Percentiles rank a stretch among this genome's conserved stretches.
These are phyloP conservation scores for Carduelis carduelis DNA, from an alignment of 2,797 vertebrate genomes.

Conservation along the genomic window DNA sequence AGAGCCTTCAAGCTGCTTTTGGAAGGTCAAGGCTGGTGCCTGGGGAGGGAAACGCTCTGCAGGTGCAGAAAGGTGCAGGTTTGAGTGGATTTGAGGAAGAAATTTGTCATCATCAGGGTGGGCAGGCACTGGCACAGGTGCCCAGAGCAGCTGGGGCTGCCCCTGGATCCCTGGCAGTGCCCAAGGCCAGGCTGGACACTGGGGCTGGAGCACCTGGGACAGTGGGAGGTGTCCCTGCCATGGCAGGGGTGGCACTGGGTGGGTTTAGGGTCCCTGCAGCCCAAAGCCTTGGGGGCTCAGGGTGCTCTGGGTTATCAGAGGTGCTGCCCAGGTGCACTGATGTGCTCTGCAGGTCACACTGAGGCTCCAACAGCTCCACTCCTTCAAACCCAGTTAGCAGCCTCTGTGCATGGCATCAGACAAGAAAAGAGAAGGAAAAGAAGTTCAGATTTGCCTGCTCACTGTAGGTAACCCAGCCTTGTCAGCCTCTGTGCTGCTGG, in stretches of 20 bases:
- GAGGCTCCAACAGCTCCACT: not conserved
- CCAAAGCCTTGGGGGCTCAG: not conserved
- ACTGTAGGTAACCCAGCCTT: not conserved
- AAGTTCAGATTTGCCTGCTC: not conserved
- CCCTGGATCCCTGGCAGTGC: not conserved
- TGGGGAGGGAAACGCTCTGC: not conserved
- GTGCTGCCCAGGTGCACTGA: not conserved
- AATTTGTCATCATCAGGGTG: not conserved
- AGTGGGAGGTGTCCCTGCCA: not conserved
- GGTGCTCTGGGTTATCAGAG: not conserved
- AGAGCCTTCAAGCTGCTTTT: not conserved
- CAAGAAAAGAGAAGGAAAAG: not conserved
- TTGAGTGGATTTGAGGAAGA: not conserved
- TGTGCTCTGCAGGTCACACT: not conserved
- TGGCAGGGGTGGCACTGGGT: not conserved
- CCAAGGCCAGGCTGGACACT: fast-evolving
- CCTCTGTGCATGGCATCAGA: not conserved
- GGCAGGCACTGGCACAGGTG: fast-evolving
- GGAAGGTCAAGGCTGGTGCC: not conserved
- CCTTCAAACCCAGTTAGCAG: not conserved
- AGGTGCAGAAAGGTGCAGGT: not conserved
- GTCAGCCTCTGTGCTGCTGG: not conserved
- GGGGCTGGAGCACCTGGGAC: not conserved
- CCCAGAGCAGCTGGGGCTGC: not conserved
- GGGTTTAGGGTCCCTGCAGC: not conserved